These are phyloP conservation scores for Allolobophora icterica DNA, from an alignment of 2,888 invertebrate genomes.

Conservation along the genomic window DNA sequence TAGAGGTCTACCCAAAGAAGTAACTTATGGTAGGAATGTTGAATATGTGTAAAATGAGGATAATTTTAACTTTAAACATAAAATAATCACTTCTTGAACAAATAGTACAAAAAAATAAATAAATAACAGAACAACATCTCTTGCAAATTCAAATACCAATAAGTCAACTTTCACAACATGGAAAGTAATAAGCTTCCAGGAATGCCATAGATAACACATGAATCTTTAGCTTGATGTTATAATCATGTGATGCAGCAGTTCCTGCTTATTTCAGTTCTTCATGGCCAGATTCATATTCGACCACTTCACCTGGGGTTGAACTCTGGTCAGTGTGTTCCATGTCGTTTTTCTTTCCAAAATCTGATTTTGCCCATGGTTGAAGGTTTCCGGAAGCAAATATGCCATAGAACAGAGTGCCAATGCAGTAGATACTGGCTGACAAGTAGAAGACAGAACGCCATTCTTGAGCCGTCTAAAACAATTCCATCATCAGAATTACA, in stretches of 20 bases:
- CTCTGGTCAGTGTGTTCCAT: not conserved
- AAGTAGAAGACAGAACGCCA: constrained; percentile 88
- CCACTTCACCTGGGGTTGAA: not conserved
- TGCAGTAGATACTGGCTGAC: constrained; percentile 79
- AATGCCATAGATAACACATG: not conserved
- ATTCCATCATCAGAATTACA: not conserved
- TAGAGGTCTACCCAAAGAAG: not conserved
- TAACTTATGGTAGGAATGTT: not conserved
- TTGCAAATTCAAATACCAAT: not conserved
- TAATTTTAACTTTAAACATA: not conserved
- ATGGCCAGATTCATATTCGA: constrained; percentile 26
- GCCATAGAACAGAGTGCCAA: constrained; percentile 86
- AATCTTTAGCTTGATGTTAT: not conserved
- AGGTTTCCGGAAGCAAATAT: constrained; percentile 80
- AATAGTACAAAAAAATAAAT: not conserved
- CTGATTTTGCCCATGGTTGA: constrained; percentile 76
- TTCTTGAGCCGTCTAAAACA: constrained; percentile 68
- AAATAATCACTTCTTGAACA: not conserved
- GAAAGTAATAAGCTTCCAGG: not conserved
- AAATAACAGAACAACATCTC: not conserved
- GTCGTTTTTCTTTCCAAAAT: constrained; percentile 41
- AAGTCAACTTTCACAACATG: constrained; percentile 10
- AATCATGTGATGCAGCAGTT: not conserved
- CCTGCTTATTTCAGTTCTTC: not conserved
- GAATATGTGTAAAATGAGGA: too few relatives aligned